Evolutionary conservation across 2,888 invertebrate genomes (phyloP).

Genomic region (Diabrotica balteata): DNA sequence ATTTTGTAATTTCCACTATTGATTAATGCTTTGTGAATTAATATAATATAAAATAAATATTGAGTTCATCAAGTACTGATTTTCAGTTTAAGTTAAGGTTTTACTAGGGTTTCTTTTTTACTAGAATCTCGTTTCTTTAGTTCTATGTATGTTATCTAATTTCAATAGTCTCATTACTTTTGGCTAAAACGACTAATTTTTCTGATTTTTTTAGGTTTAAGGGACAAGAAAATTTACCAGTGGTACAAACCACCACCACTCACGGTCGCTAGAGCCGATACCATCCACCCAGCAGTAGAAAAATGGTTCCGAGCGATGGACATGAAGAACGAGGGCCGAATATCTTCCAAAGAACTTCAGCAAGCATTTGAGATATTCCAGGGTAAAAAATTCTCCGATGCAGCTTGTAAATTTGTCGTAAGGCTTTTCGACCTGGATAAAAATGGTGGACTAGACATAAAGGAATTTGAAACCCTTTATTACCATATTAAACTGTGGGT

Average conservation of each 20-base stretch:
- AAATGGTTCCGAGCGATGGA: constrained; percentile 51
- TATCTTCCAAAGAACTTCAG: constrained; percentile 53
- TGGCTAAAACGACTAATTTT: not conserved
- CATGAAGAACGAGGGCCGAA: constrained; percentile 48
- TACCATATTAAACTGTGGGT: constrained; percentile 55
- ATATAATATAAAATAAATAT: no score
- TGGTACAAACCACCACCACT: not conserved
- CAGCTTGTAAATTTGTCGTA: constrained; percentile 55
- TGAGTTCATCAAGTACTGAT: no score
- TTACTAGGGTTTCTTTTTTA: no score
- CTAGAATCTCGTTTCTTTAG: no score
- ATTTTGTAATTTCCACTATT: no score
- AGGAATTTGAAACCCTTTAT: constrained; percentile 55
- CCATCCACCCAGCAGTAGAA: constrained; percentile 48
- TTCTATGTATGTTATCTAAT: no score
- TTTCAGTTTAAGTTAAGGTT: no score
- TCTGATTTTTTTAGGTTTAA: not conserved
- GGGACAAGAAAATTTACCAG: not conserved
- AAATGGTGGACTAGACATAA: constrained; percentile 53
- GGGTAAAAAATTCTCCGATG: constrained; percentile 53
- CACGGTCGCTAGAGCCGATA: not conserved
- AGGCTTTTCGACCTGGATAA: constrained; percentile 55
- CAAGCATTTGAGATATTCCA: constrained; percentile 55
- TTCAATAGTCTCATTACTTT: not conserved
- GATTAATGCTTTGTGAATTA: no score